Conservation (phyloP, 2,888 invertebrate genomes). For the Aleiodes alternator region DNA sequence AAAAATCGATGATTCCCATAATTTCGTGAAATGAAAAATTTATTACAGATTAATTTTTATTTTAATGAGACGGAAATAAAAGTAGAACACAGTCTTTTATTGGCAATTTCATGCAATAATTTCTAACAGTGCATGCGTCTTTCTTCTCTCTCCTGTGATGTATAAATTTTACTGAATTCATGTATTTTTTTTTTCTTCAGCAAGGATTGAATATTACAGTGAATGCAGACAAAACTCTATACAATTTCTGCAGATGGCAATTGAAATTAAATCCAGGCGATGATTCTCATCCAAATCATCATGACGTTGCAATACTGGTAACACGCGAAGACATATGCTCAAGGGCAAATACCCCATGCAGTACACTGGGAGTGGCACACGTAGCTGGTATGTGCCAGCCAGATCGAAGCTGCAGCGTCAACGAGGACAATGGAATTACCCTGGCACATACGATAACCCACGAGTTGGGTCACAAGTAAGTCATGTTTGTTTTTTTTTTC, state of each 20-base stretch:
- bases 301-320: slow-evolving; percentile 91
- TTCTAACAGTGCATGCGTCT: neutral
- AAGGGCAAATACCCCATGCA: slow-evolving; percentile 76
- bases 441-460: slow-evolving; percentile 82
- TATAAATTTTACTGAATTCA: neutral
- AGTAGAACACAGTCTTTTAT: too few relatives aligned
- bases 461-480: slow-evolving; percentile 84
- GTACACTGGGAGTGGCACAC: slow-evolving; percentile 82
- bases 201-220: slow-evolving; percentile 84
- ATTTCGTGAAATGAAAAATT: too few relatives aligned
- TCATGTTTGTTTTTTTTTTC: too few relatives aligned
- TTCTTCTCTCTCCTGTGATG: neutral
- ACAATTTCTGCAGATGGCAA: slow-evolving; percentile 89
- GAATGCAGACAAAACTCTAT: slow-evolving; percentile 89
- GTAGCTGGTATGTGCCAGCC: slow-evolving; percentile 81
- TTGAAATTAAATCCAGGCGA: slow-evolving; percentile 82
- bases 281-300: slow-evolving; percentile 90
- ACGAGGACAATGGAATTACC: slow-evolving; percentile 82
- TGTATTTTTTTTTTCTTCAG: slow-evolving; percentile 50
- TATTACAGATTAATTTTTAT: too few relatives aligned
- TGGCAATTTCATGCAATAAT: too few relatives aligned
- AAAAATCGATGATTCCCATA: too few relatives aligned
- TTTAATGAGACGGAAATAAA: too few relatives aligned
- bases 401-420: slow-evolving; percentile 80
- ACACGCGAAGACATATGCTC: slow-evolving; percentile 81